These are phyloP conservation scores for Myiopsitta monachus DNA, from an alignment of 2,113 vertebrate species.

Conservation along the genomic window DNA sequence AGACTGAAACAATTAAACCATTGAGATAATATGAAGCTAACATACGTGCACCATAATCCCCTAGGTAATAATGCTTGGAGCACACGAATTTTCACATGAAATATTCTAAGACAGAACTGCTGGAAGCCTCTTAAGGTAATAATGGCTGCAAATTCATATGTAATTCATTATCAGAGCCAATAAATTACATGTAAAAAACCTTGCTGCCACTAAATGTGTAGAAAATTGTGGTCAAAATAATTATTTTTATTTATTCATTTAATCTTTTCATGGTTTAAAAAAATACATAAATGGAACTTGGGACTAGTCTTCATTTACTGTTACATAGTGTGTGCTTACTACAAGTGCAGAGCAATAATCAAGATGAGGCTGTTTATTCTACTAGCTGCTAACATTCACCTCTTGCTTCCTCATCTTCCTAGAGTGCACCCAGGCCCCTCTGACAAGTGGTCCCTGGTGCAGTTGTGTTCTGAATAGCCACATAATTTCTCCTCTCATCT, in stretches of 20 bases:
- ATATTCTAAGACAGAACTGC: background rate
- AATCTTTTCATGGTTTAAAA: background rate
- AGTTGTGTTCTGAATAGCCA: background rate
- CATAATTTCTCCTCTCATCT: background rate
- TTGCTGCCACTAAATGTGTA: background rate
- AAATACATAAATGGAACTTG: background rate
- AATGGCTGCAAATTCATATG: background rate
- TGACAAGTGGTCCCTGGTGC: background rate
- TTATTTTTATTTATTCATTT: background rate
- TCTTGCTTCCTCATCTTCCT: background rate
- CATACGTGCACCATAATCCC: background rate
- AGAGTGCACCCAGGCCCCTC: background rate
- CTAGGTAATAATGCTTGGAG: background rate
- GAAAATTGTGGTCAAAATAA: background rate
- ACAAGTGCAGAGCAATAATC: background rate
- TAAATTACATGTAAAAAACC: background rate
- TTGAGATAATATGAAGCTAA: background rate
- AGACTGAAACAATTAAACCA: background rate
- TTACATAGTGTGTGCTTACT: background rate
- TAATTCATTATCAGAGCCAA: background rate
- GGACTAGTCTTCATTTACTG: background rate
- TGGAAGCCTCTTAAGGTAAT: background rate
- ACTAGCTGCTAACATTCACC: background rate
- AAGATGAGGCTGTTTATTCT: background rate
- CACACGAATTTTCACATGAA: background rate